These are phyloP conservation scores for Caenorhabditis latens DNA, from an alignment of 1,140 invertebrate species.

Conservation along the genomic window DNA sequence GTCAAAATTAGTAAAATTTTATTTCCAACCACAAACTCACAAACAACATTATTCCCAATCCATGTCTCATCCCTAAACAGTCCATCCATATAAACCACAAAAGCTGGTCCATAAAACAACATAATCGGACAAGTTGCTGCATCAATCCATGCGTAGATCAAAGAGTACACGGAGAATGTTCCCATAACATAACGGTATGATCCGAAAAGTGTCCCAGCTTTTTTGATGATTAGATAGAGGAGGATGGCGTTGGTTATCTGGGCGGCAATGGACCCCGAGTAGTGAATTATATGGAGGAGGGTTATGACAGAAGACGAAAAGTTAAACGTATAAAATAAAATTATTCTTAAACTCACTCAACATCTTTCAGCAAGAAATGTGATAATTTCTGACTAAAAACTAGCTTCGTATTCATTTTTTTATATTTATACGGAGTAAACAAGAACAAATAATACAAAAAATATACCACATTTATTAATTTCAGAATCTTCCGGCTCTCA, in stretches of 20 bases:
- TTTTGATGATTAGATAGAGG: not conserved
- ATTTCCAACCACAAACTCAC: not conserved
- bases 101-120: not conserved
- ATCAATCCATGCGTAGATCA: conserved; percentile 1
- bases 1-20: not conserved
- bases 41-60: not conserved
- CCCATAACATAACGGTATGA: not conserved
- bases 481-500: too few relatives aligned
- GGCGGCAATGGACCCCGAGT: not conserved
- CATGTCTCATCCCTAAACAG: not conserved
- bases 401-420: too few relatives aligned
- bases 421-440: too few relatives aligned
- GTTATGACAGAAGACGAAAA: too few relatives aligned
- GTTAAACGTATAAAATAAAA: too few relatives aligned
- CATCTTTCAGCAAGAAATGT: too few relatives aligned
- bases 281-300: not conserved
- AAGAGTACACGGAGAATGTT: not conserved
- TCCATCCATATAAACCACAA: not conserved
- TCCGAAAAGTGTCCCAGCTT: not conserved
- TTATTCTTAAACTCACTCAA: too few relatives aligned
- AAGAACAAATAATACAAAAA: too few relatives aligned
- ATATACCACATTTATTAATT: too few relatives aligned
- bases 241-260: not conserved
- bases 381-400: too few relatives aligned
- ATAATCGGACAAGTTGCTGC: not conserved